These are phyloP conservation scores for Drosophila kurseongensis DNA, from an alignment of 1,140 invertebrate species.

Conservation along the genomic window DNA sequence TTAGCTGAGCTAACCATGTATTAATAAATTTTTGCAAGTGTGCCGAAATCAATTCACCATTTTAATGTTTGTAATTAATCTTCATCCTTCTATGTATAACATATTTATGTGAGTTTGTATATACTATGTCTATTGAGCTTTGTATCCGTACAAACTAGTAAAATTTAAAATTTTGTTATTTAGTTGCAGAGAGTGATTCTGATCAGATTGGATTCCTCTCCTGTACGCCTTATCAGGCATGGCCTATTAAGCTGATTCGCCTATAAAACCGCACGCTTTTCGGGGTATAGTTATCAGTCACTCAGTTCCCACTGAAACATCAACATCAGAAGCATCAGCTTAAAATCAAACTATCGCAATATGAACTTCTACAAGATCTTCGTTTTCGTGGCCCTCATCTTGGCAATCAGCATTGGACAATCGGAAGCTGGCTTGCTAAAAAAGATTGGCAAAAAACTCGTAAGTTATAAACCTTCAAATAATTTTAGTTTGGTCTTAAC, in stretches of 20 bases:
- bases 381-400: conserved; percentile 64
- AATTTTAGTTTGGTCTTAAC: background rate
- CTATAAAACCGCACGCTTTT: background rate
- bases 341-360: conserved; percentile 3
- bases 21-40: too few species aligned
- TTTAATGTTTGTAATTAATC: too few species aligned
- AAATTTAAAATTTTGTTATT: background rate
- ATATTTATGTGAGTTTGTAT: too few species aligned
- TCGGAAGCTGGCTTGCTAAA: conserved; percentile 70
- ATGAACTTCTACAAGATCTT: conserved; percentile 78
- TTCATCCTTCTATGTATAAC: too few species aligned
- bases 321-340: conserved; percentile 1
- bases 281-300: conserved; percentile 22
- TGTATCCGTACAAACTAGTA: too few species aligned
- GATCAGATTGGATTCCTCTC: background rate
- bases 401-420: conserved; percentile 66
- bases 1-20: too few species aligned
- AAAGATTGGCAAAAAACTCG: conserved; percentile 70
- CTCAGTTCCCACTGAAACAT: conserved; percentile 7
- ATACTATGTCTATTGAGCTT: background rate
- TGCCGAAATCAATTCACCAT: too few species aligned
- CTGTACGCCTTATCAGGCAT: background rate
- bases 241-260: background rate
- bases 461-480: background rate
- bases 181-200: background rate